Base-by-base conservation (phyloP, 2,888 invertebrate species). In the Dryadula phaetusa region DNA sequence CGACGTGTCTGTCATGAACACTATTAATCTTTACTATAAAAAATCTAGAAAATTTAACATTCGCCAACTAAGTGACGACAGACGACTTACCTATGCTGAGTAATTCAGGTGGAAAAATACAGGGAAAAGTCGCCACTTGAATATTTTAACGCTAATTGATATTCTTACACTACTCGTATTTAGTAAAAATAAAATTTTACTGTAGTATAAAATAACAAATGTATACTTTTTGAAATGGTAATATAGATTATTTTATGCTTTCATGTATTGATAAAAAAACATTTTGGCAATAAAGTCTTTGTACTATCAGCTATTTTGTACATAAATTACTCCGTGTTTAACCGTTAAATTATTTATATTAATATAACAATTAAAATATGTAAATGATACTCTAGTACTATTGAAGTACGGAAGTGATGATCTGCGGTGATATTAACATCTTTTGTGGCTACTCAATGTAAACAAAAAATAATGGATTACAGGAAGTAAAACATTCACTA, bases 1-100 rank as follows among this genome's bases (percentile, higher is more conserved):
- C 74, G 78, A 77, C 79, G 79, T 80, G 84, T 88, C 87, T 84
- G 84, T 89, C 89, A 87, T 73, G 81, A 86, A 70, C 73, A 84
- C 84, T 85, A 89, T 90, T 88, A 87, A 89, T 89, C 87, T 85
- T 83, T 70, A 68, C 64, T 66, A 68, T 71, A 67, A 72, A 71
- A 67, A 71, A 73, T 73, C 66, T 70, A 69, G 68, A 64, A 74
- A 72, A 72, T 72, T 56, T 69, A 66, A 70, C 65, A 72, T 72
- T 71, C 64, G 64, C 66, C 70, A 73, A 69, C 49, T 42, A 52
- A 42, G 62, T 64, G 74, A 64, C 37, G 71, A 72, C 37, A 70
- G 69, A 70, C 40, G 56, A 46, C 62, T 67, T 53, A 49, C 32
- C 18, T 47, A 66, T 12, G 28, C 34, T 60, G 58, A 60, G 34